Conservation (phyloP, 2,113 vertebrate species). For the Bubalus kerabau region DNA sequence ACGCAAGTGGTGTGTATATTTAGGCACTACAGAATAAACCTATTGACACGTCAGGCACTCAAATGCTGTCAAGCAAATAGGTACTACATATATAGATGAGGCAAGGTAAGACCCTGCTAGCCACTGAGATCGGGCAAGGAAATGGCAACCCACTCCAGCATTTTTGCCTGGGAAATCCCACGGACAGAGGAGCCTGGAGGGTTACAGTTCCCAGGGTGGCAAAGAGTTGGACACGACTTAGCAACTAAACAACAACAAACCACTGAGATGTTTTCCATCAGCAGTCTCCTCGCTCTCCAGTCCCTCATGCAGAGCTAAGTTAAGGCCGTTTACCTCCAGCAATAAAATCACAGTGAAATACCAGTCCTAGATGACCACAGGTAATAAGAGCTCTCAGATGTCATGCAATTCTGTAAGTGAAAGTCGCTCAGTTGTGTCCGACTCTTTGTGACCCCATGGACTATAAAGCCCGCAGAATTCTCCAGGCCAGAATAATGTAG, state of each 20-base stretch:
- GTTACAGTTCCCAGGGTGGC: not conserved
- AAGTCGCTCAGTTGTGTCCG: fast-evolving
- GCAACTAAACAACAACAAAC: not conserved
- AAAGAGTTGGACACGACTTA: not conserved
- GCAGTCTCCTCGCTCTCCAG: not conserved
- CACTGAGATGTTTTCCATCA: not conserved
- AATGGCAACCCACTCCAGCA: not conserved
- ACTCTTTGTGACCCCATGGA: not conserved
- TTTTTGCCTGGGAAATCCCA: not conserved
- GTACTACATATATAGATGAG: not conserved
- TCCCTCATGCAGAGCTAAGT: not conserved
- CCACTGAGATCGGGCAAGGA: not conserved
- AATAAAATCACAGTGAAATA: not conserved
- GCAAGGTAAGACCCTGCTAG: not conserved
- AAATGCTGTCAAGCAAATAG: not conserved
- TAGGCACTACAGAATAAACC: not conserved
- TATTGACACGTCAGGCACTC: too few species aligned
- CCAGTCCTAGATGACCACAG: not conserved
- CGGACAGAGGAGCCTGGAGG: not conserved
- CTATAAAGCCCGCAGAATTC: not conserved
- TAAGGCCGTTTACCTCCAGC: not conserved
- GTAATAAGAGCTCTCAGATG: not conserved
- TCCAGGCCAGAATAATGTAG: not conserved
- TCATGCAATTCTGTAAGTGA: not conserved
- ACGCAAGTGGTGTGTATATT: not conserved